Evolutionary conservation across 2,113 vertebrate species (phyloP).

Genomic region (Osmerus mordax): DNA sequence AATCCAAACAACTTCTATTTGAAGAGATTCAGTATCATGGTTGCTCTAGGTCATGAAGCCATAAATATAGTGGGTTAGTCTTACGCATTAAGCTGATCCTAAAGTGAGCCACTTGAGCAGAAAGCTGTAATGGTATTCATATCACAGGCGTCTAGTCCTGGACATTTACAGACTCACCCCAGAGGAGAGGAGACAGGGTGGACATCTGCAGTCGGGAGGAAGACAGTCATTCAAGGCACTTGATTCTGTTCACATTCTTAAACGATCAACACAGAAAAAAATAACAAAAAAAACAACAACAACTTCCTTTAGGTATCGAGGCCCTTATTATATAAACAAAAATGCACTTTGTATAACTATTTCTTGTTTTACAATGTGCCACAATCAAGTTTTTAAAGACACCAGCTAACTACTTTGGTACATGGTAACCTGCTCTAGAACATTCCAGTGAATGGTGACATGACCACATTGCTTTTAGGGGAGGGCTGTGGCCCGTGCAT

Average conservation of each 20-base stretch:
- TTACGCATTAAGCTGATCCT: too few relatives aligned
- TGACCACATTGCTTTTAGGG: slow-evolving; percentile 22
- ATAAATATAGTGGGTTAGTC: too few relatives aligned
- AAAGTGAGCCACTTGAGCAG: too few relatives aligned
- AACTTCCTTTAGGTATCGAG: slow-evolving; percentile 28
- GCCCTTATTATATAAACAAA: slow-evolving; percentile 47
- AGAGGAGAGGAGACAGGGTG: background rate
- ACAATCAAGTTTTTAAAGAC: slow-evolving; percentile 37
- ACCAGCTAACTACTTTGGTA: slow-evolving; percentile 4
- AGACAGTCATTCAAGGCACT: slow-evolving; percentile 68
- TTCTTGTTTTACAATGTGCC: slow-evolving; percentile 39
- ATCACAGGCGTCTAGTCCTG: too few relatives aligned
- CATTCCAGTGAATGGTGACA: too few relatives aligned
- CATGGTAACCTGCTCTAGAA: too few relatives aligned
- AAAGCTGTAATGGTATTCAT: too few relatives aligned
- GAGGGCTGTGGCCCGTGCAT: background rate
- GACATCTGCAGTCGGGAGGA: background rate
- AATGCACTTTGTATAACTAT: slow-evolving; percentile 57
- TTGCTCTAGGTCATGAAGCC: too few relatives aligned
- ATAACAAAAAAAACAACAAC: slow-evolving; percentile 10
- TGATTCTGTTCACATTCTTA: slow-evolving; percentile 62
- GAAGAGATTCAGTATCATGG: too few relatives aligned
- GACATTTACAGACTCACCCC: too few relatives aligned
- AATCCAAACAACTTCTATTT: too few relatives aligned
- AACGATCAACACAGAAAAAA: slow-evolving; percentile 44